Base-by-base conservation (phyloP, 2,888 invertebrate genomes). In the Caenorhabditis auriculariae region DNA sequence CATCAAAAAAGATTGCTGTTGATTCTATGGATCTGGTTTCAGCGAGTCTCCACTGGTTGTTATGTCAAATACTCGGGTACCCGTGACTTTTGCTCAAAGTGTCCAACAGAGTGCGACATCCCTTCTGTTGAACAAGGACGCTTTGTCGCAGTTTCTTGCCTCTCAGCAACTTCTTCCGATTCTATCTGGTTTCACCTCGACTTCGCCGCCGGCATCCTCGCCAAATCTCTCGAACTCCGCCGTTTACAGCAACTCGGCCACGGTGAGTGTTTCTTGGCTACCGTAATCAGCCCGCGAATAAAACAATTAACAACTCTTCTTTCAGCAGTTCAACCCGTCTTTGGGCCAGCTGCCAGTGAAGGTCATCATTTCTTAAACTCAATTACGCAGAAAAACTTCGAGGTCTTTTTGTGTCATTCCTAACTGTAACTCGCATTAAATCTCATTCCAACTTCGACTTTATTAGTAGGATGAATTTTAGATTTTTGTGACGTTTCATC, bases 341-440 rank as follows among this genome's bases (percentile, higher is more conserved):
- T 23, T 61, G 35, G 54, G 60, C 23, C 56, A 63, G 52, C 45
- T 68, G 39, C 72, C 73, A 7, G 63, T 73, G 37, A 66, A 73
- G 60, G 71, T 73, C 23, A 62, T 69, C 32, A 41, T 73, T n/a
- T 69, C 68, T 12, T 69, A 65, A 64, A 37, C 9, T 42, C 23
- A 15, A n/a, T 15, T 4, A n/a, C n/a, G n/a, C n/a, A n/a, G n/a
- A n/a, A n/a, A n/a, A n/a, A n/a, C n/a, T n/a, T n/a, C n/a, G n/a
- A n/a, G n/a, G n/a, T n/a, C n/a, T n/a, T n/a, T n/a, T n/a, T n/a
- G n/a, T n/a, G n/a, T n/a, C n/a, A n/a, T n/a, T n/a, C n/a, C n/a
- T n/a, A n/a, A n/a, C n/a, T n/a, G n/a, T n/a, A n/a, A n/a, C n/a
- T n/a, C n/a, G n/a, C n/a, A n/a, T n/a, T n/a, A n/a, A n/a, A n/a